Percentiles rank a stretch among this genome's conserved stretches.
Conservation (phyloP, 2,888 invertebrate genomes). For the Cephus sareptanus region DNA sequence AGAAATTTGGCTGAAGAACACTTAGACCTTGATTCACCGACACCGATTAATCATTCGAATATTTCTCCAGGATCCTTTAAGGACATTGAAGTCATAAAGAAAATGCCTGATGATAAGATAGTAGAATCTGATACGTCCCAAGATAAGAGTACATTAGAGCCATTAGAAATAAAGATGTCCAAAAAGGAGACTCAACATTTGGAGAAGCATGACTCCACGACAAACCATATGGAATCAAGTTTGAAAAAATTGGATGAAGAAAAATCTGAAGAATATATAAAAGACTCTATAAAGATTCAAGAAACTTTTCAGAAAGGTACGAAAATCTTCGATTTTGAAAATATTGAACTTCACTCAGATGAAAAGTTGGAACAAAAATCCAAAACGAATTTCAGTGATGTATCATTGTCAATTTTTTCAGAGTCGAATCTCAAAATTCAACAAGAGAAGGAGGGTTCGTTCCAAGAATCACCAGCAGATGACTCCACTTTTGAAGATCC, state of each 20-base stretch:
- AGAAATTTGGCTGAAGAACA: conserved; percentile 52
- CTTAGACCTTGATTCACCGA: conserved; percentile 39
- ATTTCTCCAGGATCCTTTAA: background rate
- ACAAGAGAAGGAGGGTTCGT: background rate
- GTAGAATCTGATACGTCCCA: background rate
- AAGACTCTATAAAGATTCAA: background rate
- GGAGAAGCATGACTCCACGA: background rate
- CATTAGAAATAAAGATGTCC: background rate
- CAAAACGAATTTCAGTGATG: background rate
- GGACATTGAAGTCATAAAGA: background rate
- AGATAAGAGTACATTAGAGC: background rate
- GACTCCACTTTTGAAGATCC: background rate
- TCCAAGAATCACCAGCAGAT: background rate
- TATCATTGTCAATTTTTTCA: background rate
- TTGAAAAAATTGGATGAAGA: background rate
- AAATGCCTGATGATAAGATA: background rate
- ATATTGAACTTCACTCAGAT: background rate
- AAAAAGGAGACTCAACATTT: background rate
- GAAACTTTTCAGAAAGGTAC: background rate
- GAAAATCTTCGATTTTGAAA: background rate
- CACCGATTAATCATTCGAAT: background rate
- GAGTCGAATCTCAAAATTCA: background rate
- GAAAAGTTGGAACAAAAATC: background rate
- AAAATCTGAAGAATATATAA: background rate
- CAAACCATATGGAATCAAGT: background rate